Base-by-base conservation (phyloP, 2,113 vertebrate genomes). In the Tupaia chinensis region DNA sequence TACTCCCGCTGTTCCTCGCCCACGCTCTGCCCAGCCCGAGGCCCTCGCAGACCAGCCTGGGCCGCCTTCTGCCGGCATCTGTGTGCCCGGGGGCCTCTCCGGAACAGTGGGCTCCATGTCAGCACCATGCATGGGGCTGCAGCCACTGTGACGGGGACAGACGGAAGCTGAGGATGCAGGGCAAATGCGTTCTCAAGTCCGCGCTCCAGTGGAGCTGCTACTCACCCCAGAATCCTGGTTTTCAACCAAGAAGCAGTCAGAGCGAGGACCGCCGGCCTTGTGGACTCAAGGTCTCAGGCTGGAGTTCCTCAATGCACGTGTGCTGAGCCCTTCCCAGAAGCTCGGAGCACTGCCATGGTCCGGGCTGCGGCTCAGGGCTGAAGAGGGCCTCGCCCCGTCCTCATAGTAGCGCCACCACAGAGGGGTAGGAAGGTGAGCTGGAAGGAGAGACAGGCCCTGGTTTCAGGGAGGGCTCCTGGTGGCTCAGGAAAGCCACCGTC, bases 21-120 rank as follows among this genome's bases (percentile, higher is more conserved):
- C 11, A 61, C 44, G 27, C 58, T 54, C 93, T 95, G 98, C 97
- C 96, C 97, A 32, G 87, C 97, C 97, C 53, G 87, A 32, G 85
- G 97, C 97, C 97, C 74, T 95, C 34, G 9, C 96, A 93, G 80
- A 92, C 95, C 95, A 72, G 12, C 98, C 97, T 98, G 96, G 96
- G 96, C 95, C 54, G 65, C 98, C 98, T 96, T 98, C 99, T 99
- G 98, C 44, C 87, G 97, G 97, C 98, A 99, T 98, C 99, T 99
- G 98, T 83, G 85, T 97, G 98, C 98, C 98, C 78, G 91, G 97
- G 98, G 98, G 98, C 97, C 97, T 97, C 97, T 97, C 97, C 90
- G 95, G 98, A 87, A 87, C 96, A 94, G 96, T 70, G 27, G 93
- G 83, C 98, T 97, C 86, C 73, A 66, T 97, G 98, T 95, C 78